phyloP scores from a whole-genome alignment of 2,888 invertebrate species.

The Geotrupes spiniger region DNA sequence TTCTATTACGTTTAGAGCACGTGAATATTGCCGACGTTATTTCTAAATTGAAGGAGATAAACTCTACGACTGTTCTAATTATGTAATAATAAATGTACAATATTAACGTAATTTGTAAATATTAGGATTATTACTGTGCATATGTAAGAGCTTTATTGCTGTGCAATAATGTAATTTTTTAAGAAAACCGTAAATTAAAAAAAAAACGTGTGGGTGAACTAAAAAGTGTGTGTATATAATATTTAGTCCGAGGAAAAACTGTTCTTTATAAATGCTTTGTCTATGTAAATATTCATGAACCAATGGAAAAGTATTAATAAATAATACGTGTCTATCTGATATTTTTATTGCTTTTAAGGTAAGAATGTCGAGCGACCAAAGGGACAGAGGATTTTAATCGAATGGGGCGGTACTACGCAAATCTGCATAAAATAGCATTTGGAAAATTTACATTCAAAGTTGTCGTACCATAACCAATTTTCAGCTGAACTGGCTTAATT shows the following conservation, averaged over 20 bases:
- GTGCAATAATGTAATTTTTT: conserved; percentile 35
- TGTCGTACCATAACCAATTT: conserved; percentile 1
- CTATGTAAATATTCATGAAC: conserved; percentile 34
- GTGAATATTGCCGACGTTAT: background rate
- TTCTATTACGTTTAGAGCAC: no score
- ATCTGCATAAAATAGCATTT: conserved; percentile 15
- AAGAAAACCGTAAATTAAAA: conserved; percentile 9
- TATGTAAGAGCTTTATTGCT: conserved; percentile 36
- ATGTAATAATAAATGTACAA: conserved; percentile 19
- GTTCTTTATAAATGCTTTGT: conserved; percentile 26
- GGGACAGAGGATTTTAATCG: conserved; percentile 15
- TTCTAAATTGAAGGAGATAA: conserved; percentile 20
- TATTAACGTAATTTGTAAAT: conserved; percentile 16
- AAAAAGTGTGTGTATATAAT: conserved; percentile 10
- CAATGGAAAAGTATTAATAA: conserved; percentile 28
- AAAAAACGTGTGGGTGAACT: conserved; percentile 7
- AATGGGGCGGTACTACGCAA: conserved; percentile 5
- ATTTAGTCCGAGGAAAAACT: conserved; percentile 14
- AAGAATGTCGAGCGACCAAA: no score
- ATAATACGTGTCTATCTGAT: conserved; percentile 20
- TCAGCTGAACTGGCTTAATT: background rate
- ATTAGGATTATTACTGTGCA: conserved; percentile 18
- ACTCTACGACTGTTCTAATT: conserved; percentile 28
- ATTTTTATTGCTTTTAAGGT: background rate
- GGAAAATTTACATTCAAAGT: conserved; percentile 8